phyloP scores from a whole-genome alignment of 2,113 vertebrate species.

The Gulo gulo region DNA sequence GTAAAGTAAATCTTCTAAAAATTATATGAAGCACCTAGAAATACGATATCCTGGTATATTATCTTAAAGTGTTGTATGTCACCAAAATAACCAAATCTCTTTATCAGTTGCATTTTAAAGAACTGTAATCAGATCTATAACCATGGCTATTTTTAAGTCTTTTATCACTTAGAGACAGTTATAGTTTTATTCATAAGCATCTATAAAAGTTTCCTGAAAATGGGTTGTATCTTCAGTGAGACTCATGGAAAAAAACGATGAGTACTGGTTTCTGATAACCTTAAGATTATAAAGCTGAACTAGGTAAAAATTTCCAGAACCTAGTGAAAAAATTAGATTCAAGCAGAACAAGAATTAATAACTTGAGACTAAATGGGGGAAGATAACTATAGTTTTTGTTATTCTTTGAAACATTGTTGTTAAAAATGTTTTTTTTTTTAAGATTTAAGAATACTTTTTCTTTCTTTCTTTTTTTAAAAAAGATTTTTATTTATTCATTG shows the following conservation, averaged over 20 bases:
- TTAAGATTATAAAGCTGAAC: not conserved
- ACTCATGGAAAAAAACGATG: not conserved
- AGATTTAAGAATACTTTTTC: not conserved
- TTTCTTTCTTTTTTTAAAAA: too few relatives aligned
- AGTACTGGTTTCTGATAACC: not conserved
- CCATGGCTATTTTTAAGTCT: not conserved
- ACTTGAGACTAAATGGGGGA: not conserved
- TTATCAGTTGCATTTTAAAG: not conserved
- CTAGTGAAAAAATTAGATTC: not conserved
- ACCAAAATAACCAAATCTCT: not conserved
- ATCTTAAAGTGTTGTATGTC: not conserved
- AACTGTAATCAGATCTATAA: not conserved
- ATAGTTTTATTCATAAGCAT: not conserved
- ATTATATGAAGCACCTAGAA: not conserved
- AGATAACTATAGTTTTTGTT: not conserved
- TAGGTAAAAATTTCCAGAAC: not conserved
- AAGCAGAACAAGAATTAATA: not conserved
- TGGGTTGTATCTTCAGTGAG: not conserved
- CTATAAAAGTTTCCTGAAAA: not conserved
- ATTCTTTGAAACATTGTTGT: not conserved
- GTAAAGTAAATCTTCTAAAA: not conserved
- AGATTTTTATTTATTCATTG: too few relatives aligned
- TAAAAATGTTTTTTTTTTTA: not conserved
- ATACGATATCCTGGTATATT: not conserved
- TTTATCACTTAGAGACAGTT: not conserved